Percentiles rank a stretch among this genome's conserved stretches.
Evolutionary conservation across 2,113 vertebrate genomes (phyloP).

Genomic region (Percina caprodes): DNA sequence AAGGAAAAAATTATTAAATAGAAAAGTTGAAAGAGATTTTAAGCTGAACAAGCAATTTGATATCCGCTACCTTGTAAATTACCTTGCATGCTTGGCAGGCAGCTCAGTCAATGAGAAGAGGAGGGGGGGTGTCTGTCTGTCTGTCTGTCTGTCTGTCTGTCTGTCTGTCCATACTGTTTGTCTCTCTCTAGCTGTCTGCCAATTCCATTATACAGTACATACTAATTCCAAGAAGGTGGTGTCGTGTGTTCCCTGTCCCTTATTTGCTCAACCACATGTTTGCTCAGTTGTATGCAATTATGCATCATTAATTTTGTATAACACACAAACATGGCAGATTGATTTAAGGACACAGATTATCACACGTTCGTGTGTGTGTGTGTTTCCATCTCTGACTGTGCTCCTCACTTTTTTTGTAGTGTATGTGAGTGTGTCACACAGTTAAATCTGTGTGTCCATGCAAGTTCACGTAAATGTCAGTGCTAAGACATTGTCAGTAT

Average conservation of each 20-base stretch:
- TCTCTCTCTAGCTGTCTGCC: not conserved
- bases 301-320: not conserved
- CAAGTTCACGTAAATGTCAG: not conserved
- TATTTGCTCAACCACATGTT: not conserved
- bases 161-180: not conserved
- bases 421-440: conserved; percentile 19
- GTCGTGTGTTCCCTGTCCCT: not conserved
- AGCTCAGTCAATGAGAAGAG: conserved; percentile 29
- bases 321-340: not conserved
- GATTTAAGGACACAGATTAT: conserved; percentile 1
- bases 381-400: no score
- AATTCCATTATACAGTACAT: not conserved
- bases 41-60: conserved; percentile 60
- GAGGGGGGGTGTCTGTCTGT: not conserved
- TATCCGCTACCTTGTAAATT: conserved; percentile 35
- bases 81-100: conserved; percentile 37
- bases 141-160: not conserved
- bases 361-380: not conserved
- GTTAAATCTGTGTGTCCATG: conserved; percentile 21
- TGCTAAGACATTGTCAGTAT: conserved; percentile 10
- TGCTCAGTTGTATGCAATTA: not conserved
- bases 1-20: conserved; percentile 51
- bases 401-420: no score
- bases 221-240: not conserved
- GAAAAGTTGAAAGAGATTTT: conserved; percentile 64